Percentiles rank a stretch among this genome's conserved stretches.
Evolutionary conservation across 2,113 vertebrate genomes (phyloP).

Genomic region (Spea bombifrons): DNA sequence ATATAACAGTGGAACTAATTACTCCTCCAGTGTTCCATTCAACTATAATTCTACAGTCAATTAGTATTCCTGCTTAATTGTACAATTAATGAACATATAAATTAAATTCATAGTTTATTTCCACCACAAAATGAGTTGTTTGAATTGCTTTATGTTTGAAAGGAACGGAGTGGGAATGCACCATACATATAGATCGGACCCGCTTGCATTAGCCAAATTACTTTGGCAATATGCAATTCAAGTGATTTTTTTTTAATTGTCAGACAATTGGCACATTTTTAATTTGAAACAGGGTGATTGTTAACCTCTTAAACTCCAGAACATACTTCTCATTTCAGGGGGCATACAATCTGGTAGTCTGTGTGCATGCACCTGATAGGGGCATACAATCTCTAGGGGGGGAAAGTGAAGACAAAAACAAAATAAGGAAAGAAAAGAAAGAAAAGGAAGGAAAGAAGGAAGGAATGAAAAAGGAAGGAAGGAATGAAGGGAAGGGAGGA

Average conservation of each 20-base stretch:
- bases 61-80: slow-evolving; percentile 58
- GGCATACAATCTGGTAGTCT: no score
- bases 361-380: no score
- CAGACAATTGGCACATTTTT: slow-evolving; percentile 49
- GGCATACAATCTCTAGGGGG: no score
- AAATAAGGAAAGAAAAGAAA: no score
- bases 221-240: slow-evolving; percentile 20
- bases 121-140: slow-evolving; percentile 56
- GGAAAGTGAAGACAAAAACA: no score
- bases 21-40: slow-evolving; percentile 52
- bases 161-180: slow-evolving; percentile 26
- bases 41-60: slow-evolving; percentile 55
- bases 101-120: slow-evolving; percentile 59
- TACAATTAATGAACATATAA: slow-evolving; percentile 63
- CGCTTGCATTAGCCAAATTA: slow-evolving; percentile 51
- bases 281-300: no score
- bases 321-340: no score
- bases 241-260: slow-evolving; percentile 49
- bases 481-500: no score
- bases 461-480: no score
- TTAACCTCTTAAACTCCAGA: no score
- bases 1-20: slow-evolving; percentile 52
- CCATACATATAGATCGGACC: slow-evolving; percentile 20
- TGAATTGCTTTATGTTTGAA: slow-evolving; percentile 53
- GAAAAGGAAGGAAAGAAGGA: no score